Evolutionary conservation across 1,140 invertebrate genomes (phyloP), one percentile per base, ranked within the genome.

Genomic region (Ceratitis capitata): DNA sequence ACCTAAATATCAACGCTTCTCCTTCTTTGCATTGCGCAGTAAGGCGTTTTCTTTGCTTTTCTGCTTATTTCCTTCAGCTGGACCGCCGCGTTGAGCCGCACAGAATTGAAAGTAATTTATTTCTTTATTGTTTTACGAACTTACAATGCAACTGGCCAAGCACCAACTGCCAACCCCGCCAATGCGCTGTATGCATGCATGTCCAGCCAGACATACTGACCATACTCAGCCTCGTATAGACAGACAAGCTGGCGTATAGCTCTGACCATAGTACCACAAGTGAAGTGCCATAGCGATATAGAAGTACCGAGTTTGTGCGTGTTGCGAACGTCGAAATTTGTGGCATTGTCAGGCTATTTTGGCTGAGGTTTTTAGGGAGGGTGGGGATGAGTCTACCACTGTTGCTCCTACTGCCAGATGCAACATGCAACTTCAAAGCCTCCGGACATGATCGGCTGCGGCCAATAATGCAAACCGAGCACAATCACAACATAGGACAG

Each of bases 71-170:
- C 29, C 9, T 10, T 10, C 10, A n/a, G 35, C 45, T 56, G 35
- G 35, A 49, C 45, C 42, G 58, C 49, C 39, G 47, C 84, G 58
- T 53, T 85, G 56, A 12, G 51, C 23, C 61, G 58, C 32, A 45
- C 64, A n/a, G 85, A 56, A 85, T 89, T 89, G 89, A 90, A 90
- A 90, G 89, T 90, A 90, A 90, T 90, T 90, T 90, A 90, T 90
- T 90, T 90, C 89, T 90, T 90, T 90, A 90, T 90, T 90, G 89
- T 90, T 90, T 90, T 90, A 90, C 89, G 89, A 90, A 90, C 89
- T 90, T 90, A 90, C 89, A 90, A 88, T 53, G 51, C 51, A 84
- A 84, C 83, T 51, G 49, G 47, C 26, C 45, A 26, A 23, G 7
- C 16, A 74, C 61, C 26, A 39, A 74, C 19, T 23, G 19, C 39